Conservation (phyloP, 2,113 vertebrate species). For the Leucoraja erinaceus region DNA sequence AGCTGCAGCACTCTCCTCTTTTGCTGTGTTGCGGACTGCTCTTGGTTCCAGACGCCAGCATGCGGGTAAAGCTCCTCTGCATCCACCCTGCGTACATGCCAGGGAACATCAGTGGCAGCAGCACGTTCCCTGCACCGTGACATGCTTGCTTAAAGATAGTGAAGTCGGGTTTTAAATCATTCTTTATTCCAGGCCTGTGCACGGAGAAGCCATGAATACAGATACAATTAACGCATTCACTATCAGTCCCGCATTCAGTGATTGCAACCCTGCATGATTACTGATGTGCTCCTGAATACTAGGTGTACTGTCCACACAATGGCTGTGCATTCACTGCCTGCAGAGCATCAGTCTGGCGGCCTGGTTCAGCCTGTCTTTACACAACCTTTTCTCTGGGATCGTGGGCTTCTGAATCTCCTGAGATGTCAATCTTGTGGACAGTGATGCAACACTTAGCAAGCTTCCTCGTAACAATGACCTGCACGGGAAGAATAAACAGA, state of each 20-base stretch:
- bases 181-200: neutral
- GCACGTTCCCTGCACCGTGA: too few species aligned
- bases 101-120: neutral
- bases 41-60: too few species aligned
- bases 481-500: neutral
- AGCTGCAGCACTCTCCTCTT: too few species aligned
- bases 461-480: slow-evolving; percentile 25
- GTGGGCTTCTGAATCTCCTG: neutral
- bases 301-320: neutral
- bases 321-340: too few species aligned
- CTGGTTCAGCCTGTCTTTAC: too few species aligned
- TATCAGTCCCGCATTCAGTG: neutral
- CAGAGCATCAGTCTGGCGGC: too few species aligned
- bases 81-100: too few species aligned
- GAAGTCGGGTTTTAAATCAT: too few species aligned
- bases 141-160: too few species aligned
- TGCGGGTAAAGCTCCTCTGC: too few species aligned
- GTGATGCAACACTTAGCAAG: slow-evolving; percentile 10
- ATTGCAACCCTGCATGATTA: neutral
- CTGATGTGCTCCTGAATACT: neutral
- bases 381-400: too few species aligned
- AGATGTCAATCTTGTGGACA: neutral
- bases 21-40: too few species aligned
- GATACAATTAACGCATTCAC: neutral
- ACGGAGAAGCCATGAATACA: neutral